Conservation (phyloP, 2,797 vertebrate genomes). For the Neopelma chrysocephalum region DNA sequence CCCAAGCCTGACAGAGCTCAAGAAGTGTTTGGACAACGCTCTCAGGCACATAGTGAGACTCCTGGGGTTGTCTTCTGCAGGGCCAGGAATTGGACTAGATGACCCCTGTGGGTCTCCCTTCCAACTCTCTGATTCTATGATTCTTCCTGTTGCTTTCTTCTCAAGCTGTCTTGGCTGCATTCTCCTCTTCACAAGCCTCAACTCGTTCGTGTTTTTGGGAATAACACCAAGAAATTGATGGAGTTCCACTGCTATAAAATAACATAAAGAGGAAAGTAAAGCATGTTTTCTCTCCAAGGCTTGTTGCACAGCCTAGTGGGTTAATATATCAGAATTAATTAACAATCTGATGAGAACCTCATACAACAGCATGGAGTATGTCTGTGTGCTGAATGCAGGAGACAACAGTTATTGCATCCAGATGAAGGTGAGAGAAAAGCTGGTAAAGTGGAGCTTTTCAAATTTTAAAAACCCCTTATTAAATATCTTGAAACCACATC, state of each 20-base stretch:
- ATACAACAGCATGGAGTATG: background rate
- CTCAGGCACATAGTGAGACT: fast-evolving
- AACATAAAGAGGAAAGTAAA: background rate
- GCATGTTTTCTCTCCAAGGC: background rate
- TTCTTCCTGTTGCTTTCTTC: background rate
- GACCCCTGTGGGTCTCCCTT: background rate
- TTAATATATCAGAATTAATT: constrained; percentile 39
- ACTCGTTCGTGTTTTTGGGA: background rate
- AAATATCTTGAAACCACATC: background rate
- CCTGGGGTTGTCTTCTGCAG: background rate
- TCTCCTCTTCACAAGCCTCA: background rate
- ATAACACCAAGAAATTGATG: background rate
- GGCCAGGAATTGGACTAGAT: fast-evolving
- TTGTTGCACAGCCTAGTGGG: background rate
- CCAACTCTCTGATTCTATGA: background rate
- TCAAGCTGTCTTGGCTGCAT: background rate
- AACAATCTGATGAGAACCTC: background rate
- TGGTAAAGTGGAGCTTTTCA: background rate
- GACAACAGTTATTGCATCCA: background rate
- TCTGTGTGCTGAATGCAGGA: background rate
- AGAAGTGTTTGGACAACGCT: background rate
- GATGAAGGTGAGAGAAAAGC: background rate
- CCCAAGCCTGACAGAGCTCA: background rate
- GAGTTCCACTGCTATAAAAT: background rate
- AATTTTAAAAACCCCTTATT: background rate